Base-by-base conservation (phyloP, 2,888 invertebrate genomes). In the Oscheius sp. region DNA sequence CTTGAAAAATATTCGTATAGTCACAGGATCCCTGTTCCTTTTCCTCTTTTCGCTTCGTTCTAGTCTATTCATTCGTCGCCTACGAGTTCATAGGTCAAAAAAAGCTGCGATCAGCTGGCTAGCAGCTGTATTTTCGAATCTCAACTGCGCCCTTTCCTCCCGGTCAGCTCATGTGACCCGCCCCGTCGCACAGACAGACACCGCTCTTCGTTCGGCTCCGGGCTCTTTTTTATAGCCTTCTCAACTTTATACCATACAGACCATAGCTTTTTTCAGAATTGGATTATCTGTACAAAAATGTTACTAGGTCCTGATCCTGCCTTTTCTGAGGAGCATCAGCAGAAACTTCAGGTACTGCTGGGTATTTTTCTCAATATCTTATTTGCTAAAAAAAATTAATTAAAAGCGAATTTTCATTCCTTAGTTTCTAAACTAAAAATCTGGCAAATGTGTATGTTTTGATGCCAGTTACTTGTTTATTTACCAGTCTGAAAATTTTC, bases 251-350 rank as follows among this genome's bases (percentile, higher is more conserved):
- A 6, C 12, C 3, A 14, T 41, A 14, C 41, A n/a, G n/a, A 6
- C 12, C 41, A 41, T 14, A 41, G 26, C 12, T 30, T 50, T 26
- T 47, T 47, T 12, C 47, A 47, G 47, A 47, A 47, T 41, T 41
- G n/a, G 50, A 54, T 33, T 54, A 24, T 59, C 59, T 59, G 59
- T 59, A 59, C 44, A 59, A 59, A 24, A 41, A 56, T 56, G 56
- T 36, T 59, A 12, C 14, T 59, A 38, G 41, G 41, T 44, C 44
- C 41, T 28, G 59, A 59, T 59, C 59, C 41, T 26, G 59, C 41
- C 41, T 59, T 59, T 41, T 59, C 59, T 17, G 59, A 44, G 24
- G 59, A 59, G 30, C 41, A 59, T 17, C 59, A 59, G n/a, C 41
- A 24, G 6, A 38, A 59, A 44, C 44, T 59, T 12, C 59, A 59